Conservation (phyloP, 1,140 invertebrate genomes). For the Trinorchestia longiramus region DNA sequence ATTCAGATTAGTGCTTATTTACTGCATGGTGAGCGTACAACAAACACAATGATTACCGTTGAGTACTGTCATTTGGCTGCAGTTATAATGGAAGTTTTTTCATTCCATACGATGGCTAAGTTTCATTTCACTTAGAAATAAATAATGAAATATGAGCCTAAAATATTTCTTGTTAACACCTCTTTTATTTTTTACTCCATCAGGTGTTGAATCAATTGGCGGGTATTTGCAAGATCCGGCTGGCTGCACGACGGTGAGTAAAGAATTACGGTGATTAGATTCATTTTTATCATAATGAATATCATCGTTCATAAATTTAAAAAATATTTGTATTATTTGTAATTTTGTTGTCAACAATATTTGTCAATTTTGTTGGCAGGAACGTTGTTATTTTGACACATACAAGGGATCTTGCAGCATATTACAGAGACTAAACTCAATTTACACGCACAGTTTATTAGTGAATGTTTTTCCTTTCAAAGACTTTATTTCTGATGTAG, state of each 20-base stretch:
- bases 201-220: slow-evolving; percentile 54
- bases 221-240: slow-evolving; percentile 62
- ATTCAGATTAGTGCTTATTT: no score
- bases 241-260: slow-evolving; percentile 59
- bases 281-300: background rate
- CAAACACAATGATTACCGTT: no score
- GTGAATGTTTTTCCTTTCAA: no score
- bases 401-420: no score
- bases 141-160: background rate
- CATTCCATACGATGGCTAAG: background rate
- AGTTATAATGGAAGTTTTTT: no score
- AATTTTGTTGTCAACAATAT: background rate
- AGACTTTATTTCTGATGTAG: no score
- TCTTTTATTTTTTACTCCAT: background rate
- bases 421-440: no score
- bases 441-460: no score
- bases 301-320: no score
- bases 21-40: no score
- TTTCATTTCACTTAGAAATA: background rate
- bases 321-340: background rate
- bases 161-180: background rate
- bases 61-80: no score
- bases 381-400: no score
- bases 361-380: background rate
- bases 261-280: background rate